These are phyloP conservation scores for Calameuta pallipes DNA, from an alignment of 2,888 invertebrate genomes.

Conservation along the genomic window DNA sequence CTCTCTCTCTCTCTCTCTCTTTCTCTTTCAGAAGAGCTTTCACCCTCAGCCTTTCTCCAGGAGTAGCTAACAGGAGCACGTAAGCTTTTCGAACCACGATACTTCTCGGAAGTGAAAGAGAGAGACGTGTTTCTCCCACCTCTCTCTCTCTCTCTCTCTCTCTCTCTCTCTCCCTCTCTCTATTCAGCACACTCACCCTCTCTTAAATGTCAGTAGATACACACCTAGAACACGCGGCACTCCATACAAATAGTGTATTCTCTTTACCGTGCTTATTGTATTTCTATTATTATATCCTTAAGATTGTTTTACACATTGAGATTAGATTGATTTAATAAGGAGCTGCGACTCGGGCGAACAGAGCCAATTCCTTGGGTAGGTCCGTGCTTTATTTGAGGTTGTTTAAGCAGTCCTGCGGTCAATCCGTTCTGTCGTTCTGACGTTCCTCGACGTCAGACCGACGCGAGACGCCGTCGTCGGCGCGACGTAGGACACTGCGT, in stretches of 20 bases:
- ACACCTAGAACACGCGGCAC: neutral
- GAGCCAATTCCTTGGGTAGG: neutral
- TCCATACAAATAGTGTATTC: neutral
- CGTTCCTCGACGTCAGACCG: neutral
- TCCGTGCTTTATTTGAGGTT: neutral
- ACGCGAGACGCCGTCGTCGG: conserved; percentile 5
- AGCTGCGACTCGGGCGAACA: neutral
- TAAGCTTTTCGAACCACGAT: conserved; percentile 6
- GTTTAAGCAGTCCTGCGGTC: neutral
- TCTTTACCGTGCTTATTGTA: neutral
- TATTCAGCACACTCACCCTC: neutral
- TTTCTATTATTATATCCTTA: neutral
- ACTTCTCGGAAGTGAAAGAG: neutral
- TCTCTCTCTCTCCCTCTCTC: no score
- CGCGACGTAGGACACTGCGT: conserved; percentile 31
- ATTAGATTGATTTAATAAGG: neutral
- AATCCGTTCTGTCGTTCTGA: neutral
- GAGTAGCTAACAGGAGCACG: neutral
- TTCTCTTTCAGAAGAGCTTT: neutral
- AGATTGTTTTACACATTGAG: neutral
- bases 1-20: neutral
- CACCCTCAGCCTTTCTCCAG: neutral
- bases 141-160: neutral
- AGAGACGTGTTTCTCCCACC: neutral
- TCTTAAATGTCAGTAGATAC: neutral